Percentiles rank a stretch among this genome's conserved stretches.
phyloP scores from a whole-genome alignment of 2,888 invertebrate genomes.

The Megamerina dolium region DNA sequence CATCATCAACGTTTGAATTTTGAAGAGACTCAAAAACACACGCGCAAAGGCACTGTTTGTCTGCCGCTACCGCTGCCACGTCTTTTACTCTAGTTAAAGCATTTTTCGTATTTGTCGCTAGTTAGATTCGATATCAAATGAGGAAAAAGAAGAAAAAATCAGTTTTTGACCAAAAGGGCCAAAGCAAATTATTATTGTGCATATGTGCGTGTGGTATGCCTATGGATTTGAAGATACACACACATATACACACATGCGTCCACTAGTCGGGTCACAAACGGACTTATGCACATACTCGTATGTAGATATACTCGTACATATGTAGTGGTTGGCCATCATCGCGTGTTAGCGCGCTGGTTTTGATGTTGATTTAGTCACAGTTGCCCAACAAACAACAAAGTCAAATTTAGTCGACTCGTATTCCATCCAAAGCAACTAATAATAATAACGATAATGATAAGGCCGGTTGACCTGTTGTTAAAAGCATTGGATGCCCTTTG shows the following conservation, averaged over 20 bases:
- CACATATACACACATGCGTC: too few relatives aligned
- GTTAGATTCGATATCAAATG: too few relatives aligned
- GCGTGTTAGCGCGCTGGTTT: neutral
- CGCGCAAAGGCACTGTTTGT: too few relatives aligned
- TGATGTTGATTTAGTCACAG: conserved; percentile 2
- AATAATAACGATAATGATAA: conserved; percentile 43
- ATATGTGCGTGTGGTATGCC: too few relatives aligned
- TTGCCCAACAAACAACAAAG: conserved; percentile 1
- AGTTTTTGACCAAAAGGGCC: too few relatives aligned
- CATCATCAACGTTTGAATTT: neutral
- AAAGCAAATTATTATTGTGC: too few relatives aligned
- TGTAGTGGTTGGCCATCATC: neutral
- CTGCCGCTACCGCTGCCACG: too few relatives aligned
- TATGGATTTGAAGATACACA: too few relatives aligned
- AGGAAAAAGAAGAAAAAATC: too few relatives aligned
- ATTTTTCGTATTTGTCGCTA: neutral
- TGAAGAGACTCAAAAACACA: conserved; percentile 4
- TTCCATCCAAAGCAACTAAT: conserved; percentile 19
- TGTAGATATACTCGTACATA: neutral
- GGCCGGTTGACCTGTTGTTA: conserved; percentile 39
- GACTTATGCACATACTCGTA: neutral
- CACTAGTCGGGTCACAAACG: too few relatives aligned
- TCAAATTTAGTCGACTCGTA: too few relatives aligned
- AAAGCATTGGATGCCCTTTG: conserved; percentile 43
- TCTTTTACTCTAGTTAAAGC: neutral